A percentile compares a stretch with the other conserved stretches of the same genome.
Evolutionary conservation across 2,888 invertebrate species (phyloP).

Genomic region (Leptopilina syphax): DNA sequence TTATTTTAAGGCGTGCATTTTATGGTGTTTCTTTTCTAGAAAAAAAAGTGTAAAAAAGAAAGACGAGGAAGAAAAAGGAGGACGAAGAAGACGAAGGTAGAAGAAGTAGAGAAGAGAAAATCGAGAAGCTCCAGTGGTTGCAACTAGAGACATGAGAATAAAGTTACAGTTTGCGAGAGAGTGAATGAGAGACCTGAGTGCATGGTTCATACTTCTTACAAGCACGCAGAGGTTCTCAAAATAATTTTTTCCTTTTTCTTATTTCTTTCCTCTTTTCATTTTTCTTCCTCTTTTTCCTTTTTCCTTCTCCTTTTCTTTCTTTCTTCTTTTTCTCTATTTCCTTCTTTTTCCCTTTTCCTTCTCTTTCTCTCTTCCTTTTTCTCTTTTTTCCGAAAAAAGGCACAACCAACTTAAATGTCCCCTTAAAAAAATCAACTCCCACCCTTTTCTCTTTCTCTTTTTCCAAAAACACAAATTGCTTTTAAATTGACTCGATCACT

Average conservation of each 20-base stretch:
- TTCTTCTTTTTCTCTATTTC: too few relatives aligned
- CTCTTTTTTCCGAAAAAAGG: not conserved
- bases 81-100: too few relatives aligned
- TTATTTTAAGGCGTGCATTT: conserved; percentile 68
- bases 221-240: conserved; percentile 3
- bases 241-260: too few relatives aligned
- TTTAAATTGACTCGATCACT: conserved; percentile 9
- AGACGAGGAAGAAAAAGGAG: too few relatives aligned
- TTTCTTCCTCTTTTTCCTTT: not conserved
- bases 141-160: conserved; percentile 34
- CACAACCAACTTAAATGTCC: not conserved
- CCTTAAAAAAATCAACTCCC: not conserved
- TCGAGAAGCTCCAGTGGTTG: conserved; percentile 33
- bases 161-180: conserved; percentile 15
- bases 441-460: not conserved
- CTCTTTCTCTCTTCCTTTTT: too few relatives aligned
- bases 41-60: not conserved
- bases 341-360: too few relatives aligned
- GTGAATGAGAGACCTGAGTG: conserved; percentile 24
- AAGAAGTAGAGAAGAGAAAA: not conserved
- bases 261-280: too few relatives aligned
- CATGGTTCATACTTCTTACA: conserved; percentile 15
- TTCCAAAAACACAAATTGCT: conserved; percentile 9
- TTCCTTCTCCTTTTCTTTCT: too few relatives aligned
- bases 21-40: conserved; percentile 53